Base-by-base conservation (phyloP, 2,888 invertebrate species). In the Autographa pulchrina region DNA sequence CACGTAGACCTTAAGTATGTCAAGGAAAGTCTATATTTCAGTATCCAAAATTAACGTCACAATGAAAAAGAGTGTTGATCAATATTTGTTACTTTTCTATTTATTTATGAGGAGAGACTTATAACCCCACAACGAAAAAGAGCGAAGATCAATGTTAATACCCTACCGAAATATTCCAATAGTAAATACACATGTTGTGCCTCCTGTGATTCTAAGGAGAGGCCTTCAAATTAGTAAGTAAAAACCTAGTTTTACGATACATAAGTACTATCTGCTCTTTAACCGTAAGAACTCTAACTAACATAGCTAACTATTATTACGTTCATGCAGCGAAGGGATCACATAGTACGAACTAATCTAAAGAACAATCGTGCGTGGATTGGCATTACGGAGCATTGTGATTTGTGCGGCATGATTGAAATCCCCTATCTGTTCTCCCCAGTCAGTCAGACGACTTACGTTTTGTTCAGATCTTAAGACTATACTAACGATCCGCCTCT, bases 401-500 rank as follows among this genome's bases (percentile, higher is more conserved):
- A n/a, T n/a, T n/a, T n/a, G 61, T 69, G 41, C 52, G 16, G 0
- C 41, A 61, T 74, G 65, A 81, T 74, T 74, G 63, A 72, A 74
- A 72, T 43, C 62, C 61, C 60, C 18, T 70, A 72, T 72, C 62
- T 61, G 35, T 5, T 56, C 54, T 20, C 54, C 3, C 54, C 54
- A 56, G 54, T 11, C 54, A 2, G 20, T n/a, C 48, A 2, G 20
- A 6, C 48, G 48, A 25, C 54, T 20, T 56, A 20, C 20, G 54
- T 25, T 56, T 25, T 56, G 25, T 56, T 56, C 54, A 8, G 20
- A 54, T 54, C 54, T 18, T 20, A 48, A 56, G 25, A 25, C 54
- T 56, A 13, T 56, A 61, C 18, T 61, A 38, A 18, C 41, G 61
- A 20, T 38, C 18, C 20, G 41, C 20, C 6, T 13, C n/a, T 20